A percentile compares a stretch with the other conserved stretches of the same genome.
These are phyloP conservation scores for Acrocephalus arundinaceus DNA, from an alignment of 2,113 vertebrate genomes.

Conservation along the genomic window DNA sequence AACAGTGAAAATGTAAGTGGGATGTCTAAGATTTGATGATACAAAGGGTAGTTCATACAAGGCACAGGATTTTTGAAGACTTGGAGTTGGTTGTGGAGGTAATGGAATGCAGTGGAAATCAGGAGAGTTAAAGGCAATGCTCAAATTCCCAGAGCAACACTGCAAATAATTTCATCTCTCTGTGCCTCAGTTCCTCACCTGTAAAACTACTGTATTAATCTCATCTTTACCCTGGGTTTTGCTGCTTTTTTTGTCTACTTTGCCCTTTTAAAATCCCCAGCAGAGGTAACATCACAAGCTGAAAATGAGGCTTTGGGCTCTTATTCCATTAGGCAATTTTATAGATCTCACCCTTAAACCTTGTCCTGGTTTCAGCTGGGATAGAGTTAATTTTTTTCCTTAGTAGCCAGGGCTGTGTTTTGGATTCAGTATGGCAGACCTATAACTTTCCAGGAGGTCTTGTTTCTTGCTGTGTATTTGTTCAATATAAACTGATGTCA, in stretches of 20 bases:
- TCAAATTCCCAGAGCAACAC: not conserved
- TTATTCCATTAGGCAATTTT: not conserved
- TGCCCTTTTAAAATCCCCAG: not conserved
- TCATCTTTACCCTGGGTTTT: not conserved
- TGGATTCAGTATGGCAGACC: not conserved
- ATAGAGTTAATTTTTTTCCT: not conserved
- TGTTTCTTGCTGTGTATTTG: not conserved
- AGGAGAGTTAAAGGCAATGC: not conserved
- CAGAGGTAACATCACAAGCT: not conserved
- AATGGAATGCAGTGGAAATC: accelerated
- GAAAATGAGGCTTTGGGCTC: not conserved
- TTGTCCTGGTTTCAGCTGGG: not conserved
- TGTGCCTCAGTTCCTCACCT: not conserved
- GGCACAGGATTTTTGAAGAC: not conserved
- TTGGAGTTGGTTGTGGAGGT: not conserved
- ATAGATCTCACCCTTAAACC: not conserved
- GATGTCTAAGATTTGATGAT: not conserved
- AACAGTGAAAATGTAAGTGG: conserved; percentile 94
- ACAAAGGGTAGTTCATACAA: not conserved
- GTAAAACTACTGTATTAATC: not conserved
- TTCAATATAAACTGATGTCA: not conserved
- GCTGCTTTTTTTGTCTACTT: not conserved
- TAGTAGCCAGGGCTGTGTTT: not conserved
- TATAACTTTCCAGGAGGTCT: not conserved
- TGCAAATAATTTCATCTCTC: not conserved